phyloP scores from a whole-genome alignment of 2,888 invertebrate species.

The Dynastes tityus region DNA sequence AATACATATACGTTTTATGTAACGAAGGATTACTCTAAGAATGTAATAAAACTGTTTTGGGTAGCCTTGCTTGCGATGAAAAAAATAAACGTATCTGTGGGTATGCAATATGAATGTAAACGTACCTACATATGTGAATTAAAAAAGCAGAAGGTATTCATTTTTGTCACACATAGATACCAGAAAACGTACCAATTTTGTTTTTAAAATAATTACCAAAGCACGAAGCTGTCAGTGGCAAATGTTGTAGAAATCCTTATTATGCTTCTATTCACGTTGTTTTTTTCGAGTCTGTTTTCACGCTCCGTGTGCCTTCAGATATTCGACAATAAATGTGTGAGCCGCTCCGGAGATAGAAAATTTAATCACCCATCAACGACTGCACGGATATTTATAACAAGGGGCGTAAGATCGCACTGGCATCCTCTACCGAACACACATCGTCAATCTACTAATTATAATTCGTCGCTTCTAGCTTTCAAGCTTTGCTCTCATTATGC shows the following conservation, averaged over 20 bases:
- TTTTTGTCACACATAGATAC: conserved; percentile 6
- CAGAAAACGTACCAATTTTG: conserved; percentile 6
- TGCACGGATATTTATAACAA: conserved; percentile 51
- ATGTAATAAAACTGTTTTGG: no score
- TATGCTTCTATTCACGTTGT: conserved; percentile 25
- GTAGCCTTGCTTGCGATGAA: no score
- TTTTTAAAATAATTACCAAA: conserved; percentile 16
- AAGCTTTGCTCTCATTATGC: conserved; percentile 34
- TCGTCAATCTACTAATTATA: conserved; percentile 54
- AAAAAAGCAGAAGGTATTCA: background rate
- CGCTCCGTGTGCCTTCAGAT: conserved; percentile 39
- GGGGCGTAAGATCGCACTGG: conserved; percentile 42
- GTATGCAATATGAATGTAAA: background rate
- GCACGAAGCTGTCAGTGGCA: conserved; percentile 37
- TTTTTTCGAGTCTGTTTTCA: conserved; percentile 36
- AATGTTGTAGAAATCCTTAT: conserved; percentile 47
- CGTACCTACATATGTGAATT: background rate
- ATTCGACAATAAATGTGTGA: conserved; percentile 38
- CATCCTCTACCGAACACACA: conserved; percentile 42
- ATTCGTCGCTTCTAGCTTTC: conserved; percentile 47
- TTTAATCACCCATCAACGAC: conserved; percentile 51
- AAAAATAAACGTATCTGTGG: no score
- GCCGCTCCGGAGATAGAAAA: conserved; percentile 41
- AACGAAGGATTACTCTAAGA: no score
- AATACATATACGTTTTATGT: no score